Percentiles rank a stretch among this genome's conserved stretches.
Conservation (phyloP, 2,888 invertebrate species). For the Hirtodrosophila histrioides region DNA sequence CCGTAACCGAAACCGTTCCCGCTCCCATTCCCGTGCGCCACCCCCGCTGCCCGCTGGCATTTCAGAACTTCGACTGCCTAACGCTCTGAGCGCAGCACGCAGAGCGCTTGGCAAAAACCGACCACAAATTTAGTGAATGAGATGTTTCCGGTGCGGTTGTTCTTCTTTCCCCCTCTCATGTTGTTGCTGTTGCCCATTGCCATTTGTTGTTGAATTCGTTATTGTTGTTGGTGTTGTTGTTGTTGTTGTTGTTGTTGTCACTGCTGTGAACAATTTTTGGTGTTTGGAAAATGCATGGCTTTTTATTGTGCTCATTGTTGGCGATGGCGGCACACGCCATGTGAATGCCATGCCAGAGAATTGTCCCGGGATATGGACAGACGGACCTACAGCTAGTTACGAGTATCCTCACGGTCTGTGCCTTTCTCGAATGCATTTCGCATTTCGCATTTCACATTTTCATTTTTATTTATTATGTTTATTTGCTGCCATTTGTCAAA, state of each 20-base stretch:
- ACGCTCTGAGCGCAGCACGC: slow-evolving; percentile 42
- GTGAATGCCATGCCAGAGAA: slow-evolving; percentile 28
- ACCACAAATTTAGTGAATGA: slow-evolving; percentile 82
- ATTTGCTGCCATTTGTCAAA: slow-evolving; percentile 78
- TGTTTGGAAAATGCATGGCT: slow-evolving; percentile 80
- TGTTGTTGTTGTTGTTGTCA: slow-evolving; percentile 33
- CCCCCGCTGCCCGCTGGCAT: slow-evolving; percentile 60
- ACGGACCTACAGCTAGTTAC: slow-evolving; percentile 52
- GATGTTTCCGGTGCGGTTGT: slow-evolving; percentile 82
- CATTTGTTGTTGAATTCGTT: slow-evolving; percentile 23
- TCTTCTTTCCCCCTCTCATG: slow-evolving; percentile 45
- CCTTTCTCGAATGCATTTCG: slow-evolving; percentile 60
- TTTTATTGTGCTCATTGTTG: slow-evolving; percentile 78
- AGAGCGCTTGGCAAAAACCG: slow-evolving; percentile 65
- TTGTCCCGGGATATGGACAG: slow-evolving; percentile 25
- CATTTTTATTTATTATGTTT: slow-evolving; percentile 75
- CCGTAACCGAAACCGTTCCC: neutral
- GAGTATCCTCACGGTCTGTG: slow-evolving; percentile 18
- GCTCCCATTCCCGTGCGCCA: slow-evolving; percentile 10
- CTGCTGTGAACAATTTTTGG: slow-evolving; percentile 74
- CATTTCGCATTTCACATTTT: slow-evolving; percentile 47
- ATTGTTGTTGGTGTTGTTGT: slow-evolving; percentile 23
- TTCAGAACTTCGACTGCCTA: slow-evolving; percentile 80
- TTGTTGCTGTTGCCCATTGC: slow-evolving; percentile 12
- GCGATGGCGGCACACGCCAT: slow-evolving; percentile 61